These are phyloP conservation scores for Pan troglodytes DNA, from an alignment of 2,113 vertebrate species.

Conservation along the genomic window NHGRI_mPanTro3-v2.1_pri NC_072398.2:65205001-65205500, in stretches of 20 bases:
- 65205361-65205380: not conserved
- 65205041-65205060: not conserved
- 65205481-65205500: too few species aligned
- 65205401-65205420: too few species aligned
- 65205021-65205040: not conserved
- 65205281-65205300: constrained; percentile 23
- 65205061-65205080: not conserved
- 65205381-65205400: not conserved
- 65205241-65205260: not conserved
- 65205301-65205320: constrained; percentile 18
- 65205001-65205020: not conserved
- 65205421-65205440: too few species aligned
- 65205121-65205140: not conserved
- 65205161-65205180: not conserved
- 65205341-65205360: not conserved
- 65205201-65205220: not conserved
- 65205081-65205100: not conserved
- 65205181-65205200: not conserved
- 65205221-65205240: not conserved
- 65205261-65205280: not conserved
- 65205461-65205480: too few species aligned
- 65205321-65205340: not conserved
- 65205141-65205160: not conserved
- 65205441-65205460: too few species aligned
- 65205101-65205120: not conserved